Base-by-base conservation (phyloP, 2,113 vertebrate genomes). In the Catharus minimus region DNA sequence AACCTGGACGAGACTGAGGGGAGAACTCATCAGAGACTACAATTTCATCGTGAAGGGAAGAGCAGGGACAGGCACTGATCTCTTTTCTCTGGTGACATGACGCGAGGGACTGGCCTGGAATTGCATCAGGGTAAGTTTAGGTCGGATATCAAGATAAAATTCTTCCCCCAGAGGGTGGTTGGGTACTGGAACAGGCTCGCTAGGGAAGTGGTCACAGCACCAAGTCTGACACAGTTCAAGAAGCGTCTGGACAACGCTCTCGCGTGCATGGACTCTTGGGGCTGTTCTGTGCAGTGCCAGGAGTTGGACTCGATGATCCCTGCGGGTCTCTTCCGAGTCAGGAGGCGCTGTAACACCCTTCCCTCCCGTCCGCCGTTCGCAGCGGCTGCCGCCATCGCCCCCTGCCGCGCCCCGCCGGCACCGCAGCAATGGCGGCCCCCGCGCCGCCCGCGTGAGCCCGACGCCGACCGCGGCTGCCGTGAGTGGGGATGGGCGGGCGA, bases 321-420 rank as follows among this genome's bases (percentile, higher is more conserved):
- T 1, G 28, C 1, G 8, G 4, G 1, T 19, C 53, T 17, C 11
- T 50, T 32, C 13, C 26, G 9, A 9, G 9, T 22, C 27, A 7
- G 22, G 17, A 12, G 18, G 2, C 1, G 7, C 22, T 6, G 5
- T 4, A 1, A 13, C 46, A 5, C 30, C 14, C 8, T 4, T 10
- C 7, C 12, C 20, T 2, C 14, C 8, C 11, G 11, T 46, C 46
- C 46, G 15, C 9, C 30, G 10, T 4, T 7, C 4, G 7, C 62
- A 10, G 39, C 32, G 32, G 53, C 18, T 28, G 24, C 30, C 56
- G 11, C 10, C 57, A 80, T 26, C 68, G 64, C 90, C 69, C 50
- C 28, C 88, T 65, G 56, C 36, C 36, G 55, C 27, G 4, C 27
- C 7, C 32, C 30, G 32, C 58, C 33, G 49, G 49, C 32, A 19